A percentile compares a stretch with the other conserved stretches of the same genome.
Evolutionary conservation across 2,113 vertebrate species (phyloP).

Genomic region (Acinonyx jubatus): DNA sequence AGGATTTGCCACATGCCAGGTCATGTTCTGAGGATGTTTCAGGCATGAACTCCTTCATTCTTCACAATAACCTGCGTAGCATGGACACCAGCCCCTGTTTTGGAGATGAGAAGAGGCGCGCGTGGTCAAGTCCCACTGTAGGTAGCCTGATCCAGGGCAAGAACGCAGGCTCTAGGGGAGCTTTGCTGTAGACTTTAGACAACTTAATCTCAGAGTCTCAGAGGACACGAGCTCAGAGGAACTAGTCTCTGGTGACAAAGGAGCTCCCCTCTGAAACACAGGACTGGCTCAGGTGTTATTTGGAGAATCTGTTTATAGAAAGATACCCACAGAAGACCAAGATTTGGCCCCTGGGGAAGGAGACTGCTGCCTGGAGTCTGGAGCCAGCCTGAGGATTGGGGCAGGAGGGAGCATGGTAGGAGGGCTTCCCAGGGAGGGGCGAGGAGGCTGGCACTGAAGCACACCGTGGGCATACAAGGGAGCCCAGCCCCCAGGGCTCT

Average conservation of each 20-base stretch:
- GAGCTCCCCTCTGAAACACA: neutral
- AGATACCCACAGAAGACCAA: neutral
- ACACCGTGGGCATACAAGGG: neutral
- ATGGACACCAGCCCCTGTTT: neutral
- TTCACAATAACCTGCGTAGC: neutral
- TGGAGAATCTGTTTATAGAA: neutral
- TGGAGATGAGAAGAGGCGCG: neutral
- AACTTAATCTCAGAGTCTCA: neutral
- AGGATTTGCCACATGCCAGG: neutral
- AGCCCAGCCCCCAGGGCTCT: neutral
- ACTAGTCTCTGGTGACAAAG: neutral
- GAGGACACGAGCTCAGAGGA: neutral
- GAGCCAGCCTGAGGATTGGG: neutral
- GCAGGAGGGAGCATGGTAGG: neutral
- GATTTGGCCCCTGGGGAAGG: neutral
- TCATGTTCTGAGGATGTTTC: neutral
- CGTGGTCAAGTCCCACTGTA: no score
- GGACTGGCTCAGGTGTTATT: neutral
- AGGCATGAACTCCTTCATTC: neutral
- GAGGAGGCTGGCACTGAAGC: neutral
- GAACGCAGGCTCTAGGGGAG: neutral
- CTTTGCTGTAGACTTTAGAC: neutral
- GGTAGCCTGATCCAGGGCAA: no score
- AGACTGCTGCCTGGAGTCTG: neutral
- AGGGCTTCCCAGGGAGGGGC: neutral